phyloP scores from a whole-genome alignment of 2,888 invertebrate species.

The Apoderus coryli region DNA sequence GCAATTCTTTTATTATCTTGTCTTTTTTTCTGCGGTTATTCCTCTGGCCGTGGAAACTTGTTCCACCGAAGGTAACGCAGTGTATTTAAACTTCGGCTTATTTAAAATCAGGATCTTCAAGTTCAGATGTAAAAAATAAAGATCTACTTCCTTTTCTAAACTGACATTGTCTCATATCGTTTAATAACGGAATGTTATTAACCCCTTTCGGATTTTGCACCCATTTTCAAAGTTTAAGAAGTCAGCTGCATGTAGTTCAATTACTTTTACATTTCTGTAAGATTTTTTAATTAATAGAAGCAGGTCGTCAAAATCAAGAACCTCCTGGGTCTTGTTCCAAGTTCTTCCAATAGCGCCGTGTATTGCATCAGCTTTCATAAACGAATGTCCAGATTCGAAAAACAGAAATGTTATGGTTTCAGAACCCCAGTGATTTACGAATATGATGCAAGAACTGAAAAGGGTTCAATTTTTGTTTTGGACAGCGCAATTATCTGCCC shows the following conservation, averaged over 20 bases:
- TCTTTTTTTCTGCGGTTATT: too few relatives aligned
- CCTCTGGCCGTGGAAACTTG: too few relatives aligned
- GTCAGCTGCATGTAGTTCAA: slow-evolving; percentile 3
- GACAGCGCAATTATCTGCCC: slow-evolving; percentile 12
- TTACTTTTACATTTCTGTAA: not conserved
- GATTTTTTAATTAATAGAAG: not conserved
- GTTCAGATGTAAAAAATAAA: too few relatives aligned
- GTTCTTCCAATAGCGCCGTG: slow-evolving; percentile 13
- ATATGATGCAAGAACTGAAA: slow-evolving; percentile 8
- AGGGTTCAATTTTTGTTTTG: slow-evolving; percentile 10
- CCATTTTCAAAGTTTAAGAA: slow-evolving; percentile 4
- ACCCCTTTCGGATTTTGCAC: not conserved
- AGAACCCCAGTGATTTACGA: slow-evolving; percentile 9
- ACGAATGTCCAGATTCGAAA: slow-evolving; percentile 14
- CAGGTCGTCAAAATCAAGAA: slow-evolving; percentile 4
- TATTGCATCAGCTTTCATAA: slow-evolving; percentile 15
- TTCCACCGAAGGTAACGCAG: too few relatives aligned
- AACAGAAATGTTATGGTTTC: slow-evolving; percentile 14
- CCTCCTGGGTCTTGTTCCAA: slow-evolving; percentile 11
- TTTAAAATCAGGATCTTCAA: too few relatives aligned
- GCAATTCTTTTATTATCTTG: too few relatives aligned
- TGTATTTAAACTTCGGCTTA: too few relatives aligned
- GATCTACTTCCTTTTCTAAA: too few relatives aligned
- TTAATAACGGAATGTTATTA: too few relatives aligned
- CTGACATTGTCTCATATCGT: too few relatives aligned